A percentile compares a stretch with the other conserved stretches of the same genome.
phyloP scores from a whole-genome alignment of 2,888 invertebrate genomes.

The Apocheima hispidaria region DNA sequence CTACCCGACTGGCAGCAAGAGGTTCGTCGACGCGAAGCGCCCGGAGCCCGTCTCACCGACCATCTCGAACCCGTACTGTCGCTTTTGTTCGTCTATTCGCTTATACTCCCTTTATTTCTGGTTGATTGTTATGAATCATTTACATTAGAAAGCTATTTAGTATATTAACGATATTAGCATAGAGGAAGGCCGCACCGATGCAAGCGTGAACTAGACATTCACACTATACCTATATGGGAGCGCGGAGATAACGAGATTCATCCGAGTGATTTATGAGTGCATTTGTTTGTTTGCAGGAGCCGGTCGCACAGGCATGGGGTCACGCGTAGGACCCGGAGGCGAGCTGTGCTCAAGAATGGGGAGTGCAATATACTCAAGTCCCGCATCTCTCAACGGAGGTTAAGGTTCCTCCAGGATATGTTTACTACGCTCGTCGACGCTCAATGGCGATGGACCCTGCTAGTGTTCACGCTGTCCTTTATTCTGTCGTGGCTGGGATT shows the following conservation, averaged over 20 bases:
- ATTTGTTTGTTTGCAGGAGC: conserved; percentile 85
- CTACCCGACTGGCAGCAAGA: conserved; percentile 82
- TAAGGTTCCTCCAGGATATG: conserved; percentile 92
- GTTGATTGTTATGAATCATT: conserved; percentile 56
- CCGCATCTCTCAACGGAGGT: conserved; percentile 91
- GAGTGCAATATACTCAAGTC: conserved; percentile 98
- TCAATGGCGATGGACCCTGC: conserved; percentile 96
- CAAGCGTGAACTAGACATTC: conserved; percentile 75
- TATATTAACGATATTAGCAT: conserved; percentile 76
- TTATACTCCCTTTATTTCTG: conserved; percentile 48
- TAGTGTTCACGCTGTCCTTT: conserved; percentile 94
- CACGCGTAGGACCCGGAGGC: conserved; percentile 90
- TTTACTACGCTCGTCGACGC: conserved; percentile 96
- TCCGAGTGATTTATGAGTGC: conserved; percentile 54
- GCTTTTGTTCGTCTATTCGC: conserved; percentile 71
- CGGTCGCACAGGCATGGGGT: conserved; percentile 89
- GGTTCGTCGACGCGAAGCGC: conserved; percentile 75
- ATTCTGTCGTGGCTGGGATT: conserved; percentile 94
- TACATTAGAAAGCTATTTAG: conserved; percentile 63
- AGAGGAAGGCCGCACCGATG: conserved; percentile 72
- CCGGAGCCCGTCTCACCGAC: conserved; percentile 73
- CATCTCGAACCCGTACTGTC: conserved; percentile 71
- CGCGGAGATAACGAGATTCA: conserved; percentile 59
- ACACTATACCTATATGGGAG: conserved; percentile 65
- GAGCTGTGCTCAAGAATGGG: conserved; percentile 97